A percentile compares a stretch with the other conserved stretches of the same genome.
Evolutionary conservation across 2,797 vertebrate genomes (phyloP).

Genomic region (Helicolenus hilgendorfi): DNA sequence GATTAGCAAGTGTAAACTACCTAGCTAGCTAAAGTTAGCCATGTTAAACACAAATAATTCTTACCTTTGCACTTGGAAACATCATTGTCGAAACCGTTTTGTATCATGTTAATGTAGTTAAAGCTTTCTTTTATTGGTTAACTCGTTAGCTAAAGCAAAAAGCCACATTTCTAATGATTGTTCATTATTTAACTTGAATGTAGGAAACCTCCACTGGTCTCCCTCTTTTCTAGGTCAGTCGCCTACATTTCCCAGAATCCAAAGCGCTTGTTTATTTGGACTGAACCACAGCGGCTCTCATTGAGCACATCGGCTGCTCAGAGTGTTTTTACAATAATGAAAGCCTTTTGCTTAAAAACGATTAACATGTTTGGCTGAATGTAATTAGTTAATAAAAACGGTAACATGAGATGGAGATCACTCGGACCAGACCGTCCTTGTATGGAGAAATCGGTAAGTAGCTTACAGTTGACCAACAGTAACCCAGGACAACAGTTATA

Average conservation of each 20-base stretch:
- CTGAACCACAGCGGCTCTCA: background rate
- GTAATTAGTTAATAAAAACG: background rate
- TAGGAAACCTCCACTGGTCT: background rate
- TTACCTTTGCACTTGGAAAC: background rate
- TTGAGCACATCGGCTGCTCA: background rate
- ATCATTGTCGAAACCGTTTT: background rate
- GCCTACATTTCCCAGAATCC: slow-evolving; percentile 81
- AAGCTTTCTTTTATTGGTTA: background rate
- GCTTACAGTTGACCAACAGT: slow-evolving; percentile 67
- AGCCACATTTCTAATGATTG: background rate
- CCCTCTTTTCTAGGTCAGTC: background rate
- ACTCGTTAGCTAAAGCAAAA: background rate
- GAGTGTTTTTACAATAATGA: slow-evolving; percentile 15
- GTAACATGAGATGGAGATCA: slow-evolving; percentile 86
- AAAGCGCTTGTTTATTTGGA: slow-evolving; percentile 8
- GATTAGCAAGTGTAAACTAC: background rate
- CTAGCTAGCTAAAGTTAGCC: background rate
- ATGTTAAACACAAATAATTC: background rate
- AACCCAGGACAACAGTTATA: background rate
- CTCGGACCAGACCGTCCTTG: slow-evolving; percentile 86
- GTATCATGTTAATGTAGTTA: background rate
- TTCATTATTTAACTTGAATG: background rate
- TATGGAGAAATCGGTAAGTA: slow-evolving; percentile 91
- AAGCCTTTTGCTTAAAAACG: slow-evolving; percentile 7
- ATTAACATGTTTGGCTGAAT: slow-evolving; percentile 12